A percentile compares a stretch with the other conserved stretches of the same genome.
phyloP scores from a whole-genome alignment of 1,140 invertebrate species.

The Lethrus apterus region DNA sequence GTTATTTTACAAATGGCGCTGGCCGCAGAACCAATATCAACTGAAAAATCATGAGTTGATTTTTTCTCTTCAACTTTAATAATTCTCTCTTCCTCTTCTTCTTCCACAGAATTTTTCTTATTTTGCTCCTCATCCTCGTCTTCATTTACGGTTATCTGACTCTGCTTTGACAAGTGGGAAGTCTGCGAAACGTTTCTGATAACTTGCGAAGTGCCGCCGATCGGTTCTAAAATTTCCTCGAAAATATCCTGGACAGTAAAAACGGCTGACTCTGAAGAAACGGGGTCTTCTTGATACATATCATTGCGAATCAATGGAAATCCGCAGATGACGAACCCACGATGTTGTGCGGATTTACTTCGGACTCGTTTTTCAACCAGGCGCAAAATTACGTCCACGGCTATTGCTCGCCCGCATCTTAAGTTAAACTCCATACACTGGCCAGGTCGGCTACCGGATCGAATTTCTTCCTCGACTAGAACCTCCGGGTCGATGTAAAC shows the following conservation, averaged over 20 bases:
- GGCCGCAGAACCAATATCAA: conserved; percentile 9
- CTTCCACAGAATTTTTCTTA: conserved; percentile 27
- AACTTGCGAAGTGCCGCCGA: conserved; percentile 22
- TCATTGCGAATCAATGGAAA: conserved; percentile 47
- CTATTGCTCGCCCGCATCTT: conserved; percentile 42
- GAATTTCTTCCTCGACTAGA: conserved; percentile 48
- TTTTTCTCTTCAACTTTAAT: conserved; percentile 10
- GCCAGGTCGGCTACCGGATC: conserved; percentile 42
- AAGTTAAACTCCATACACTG: conserved; percentile 48
- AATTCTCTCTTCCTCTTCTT: conserved; percentile 20
- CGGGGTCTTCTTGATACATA: conserved; percentile 35
- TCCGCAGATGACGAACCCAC: conserved; percentile 52
- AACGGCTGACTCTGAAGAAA: conserved; percentile 44
- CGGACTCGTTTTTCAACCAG: conserved; percentile 45
- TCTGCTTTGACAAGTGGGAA: conserved; percentile 3
- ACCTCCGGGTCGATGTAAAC: conserved; percentile 49
- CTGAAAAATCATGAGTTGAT: not conserved
- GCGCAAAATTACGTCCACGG: conserved; percentile 42
- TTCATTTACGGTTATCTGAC: conserved; percentile 25
- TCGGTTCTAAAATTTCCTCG: conserved; percentile 41
- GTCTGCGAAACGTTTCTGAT: conserved; percentile 20
- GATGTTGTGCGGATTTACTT: conserved; percentile 44
- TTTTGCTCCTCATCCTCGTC: conserved; percentile 31
- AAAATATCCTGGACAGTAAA: conserved; percentile 41
- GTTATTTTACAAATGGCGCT: conserved; percentile 18